Evolutionary conservation across 1,140 invertebrate genomes (phyloP).

Genomic region (Eupeodes corollae): DNA sequence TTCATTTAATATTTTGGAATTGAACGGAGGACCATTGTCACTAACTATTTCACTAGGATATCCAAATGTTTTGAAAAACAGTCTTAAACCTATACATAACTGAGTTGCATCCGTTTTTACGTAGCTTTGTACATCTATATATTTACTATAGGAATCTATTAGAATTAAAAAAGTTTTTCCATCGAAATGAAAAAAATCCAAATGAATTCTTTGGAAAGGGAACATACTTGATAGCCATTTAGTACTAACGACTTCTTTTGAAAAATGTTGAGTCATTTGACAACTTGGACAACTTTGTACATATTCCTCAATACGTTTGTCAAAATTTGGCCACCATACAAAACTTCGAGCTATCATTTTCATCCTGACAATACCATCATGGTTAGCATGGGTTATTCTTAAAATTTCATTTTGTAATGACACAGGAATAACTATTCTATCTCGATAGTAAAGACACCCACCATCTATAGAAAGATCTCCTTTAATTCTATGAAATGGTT

Average conservation of each 20-base stretch:
- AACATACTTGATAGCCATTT: slow-evolving; percentile 1
- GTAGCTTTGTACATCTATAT: neutral
- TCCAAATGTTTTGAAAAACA: slow-evolving; percentile 1
- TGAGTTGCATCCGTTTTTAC: neutral
- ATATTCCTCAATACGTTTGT: too few relatives aligned
- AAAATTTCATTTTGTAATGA: too few relatives aligned
- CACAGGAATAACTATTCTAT: too few relatives aligned
- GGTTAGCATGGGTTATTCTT: too few relatives aligned
- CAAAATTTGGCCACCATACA: too few relatives aligned
- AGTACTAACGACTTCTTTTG: neutral
- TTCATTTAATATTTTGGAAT: neutral
- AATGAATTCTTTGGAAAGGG: neutral
- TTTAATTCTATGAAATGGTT: too few relatives aligned
- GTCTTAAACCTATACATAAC: neutral
- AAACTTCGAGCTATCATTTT: too few relatives aligned
- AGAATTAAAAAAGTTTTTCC: slow-evolving; percentile 1
- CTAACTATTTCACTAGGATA: neutral
- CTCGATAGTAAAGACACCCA: too few relatives aligned
- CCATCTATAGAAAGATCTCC: too few relatives aligned
- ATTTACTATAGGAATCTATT: neutral
- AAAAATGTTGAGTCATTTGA: neutral
- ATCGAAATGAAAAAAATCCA: slow-evolving; percentile 3
- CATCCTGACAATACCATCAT: too few relatives aligned
- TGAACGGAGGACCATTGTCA: slow-evolving; percentile 2
- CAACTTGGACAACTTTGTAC: neutral